A percentile compares a stretch with the other conserved stretches of the same genome.
phyloP scores from a whole-genome alignment of 2,113 vertebrate species.

The Petroica traversi region DNA sequence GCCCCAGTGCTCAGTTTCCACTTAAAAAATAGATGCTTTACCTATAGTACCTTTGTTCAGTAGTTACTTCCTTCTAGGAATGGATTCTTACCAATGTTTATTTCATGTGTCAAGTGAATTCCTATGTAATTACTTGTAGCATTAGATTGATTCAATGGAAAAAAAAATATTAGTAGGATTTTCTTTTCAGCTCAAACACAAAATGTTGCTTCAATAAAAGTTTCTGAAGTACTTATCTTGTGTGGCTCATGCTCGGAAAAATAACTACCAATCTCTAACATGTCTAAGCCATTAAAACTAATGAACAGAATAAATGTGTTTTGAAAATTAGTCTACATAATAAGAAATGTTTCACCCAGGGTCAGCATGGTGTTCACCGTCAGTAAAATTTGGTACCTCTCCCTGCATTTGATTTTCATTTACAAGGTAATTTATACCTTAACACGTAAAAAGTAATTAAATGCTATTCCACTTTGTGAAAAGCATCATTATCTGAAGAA shows the following conservation, averaged over 20 bases:
- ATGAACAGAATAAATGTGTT: neutral
- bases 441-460: slow-evolving; percentile 23
- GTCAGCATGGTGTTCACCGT: neutral
- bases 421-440: slow-evolving; percentile 2
- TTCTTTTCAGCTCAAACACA: slow-evolving; percentile 14
- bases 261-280: neutral
- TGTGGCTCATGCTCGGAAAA: neutral
- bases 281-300: neutral
- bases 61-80: neutral
- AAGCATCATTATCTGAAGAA: slow-evolving; percentile 34
- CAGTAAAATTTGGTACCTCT: neutral
- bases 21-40: neutral
- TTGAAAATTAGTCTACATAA: neutral
- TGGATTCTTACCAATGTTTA: neutral
- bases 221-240: neutral
- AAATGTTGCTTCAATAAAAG: slow-evolving; percentile 23
- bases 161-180: neutral
- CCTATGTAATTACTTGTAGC: neutral
- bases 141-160: neutral
- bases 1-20: neutral
- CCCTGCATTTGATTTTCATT: slow-evolving; percentile 6
- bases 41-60: neutral
- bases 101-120: neutral
- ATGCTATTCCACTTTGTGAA: neutral
- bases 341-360: neutral